A percentile compares a stretch with the other conserved stretches of the same genome.
These are phyloP conservation scores for Montipora sp. DNA, from an alignment of 64 coral and sea anemone species.

Conservation along the genomic window DNA sequence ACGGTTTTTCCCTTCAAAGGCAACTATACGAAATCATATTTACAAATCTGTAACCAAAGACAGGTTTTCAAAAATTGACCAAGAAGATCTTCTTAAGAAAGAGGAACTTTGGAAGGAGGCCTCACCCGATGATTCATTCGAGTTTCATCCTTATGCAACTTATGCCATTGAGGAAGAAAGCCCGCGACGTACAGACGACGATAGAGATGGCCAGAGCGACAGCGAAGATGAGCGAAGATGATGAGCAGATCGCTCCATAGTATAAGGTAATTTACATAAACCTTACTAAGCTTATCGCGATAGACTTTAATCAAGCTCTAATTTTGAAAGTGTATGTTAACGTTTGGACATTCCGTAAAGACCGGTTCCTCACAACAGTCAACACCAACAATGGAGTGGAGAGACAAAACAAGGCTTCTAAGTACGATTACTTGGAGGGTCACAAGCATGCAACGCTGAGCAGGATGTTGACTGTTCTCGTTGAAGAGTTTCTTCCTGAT, in stretches of 20 bases:
- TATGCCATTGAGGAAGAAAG: neutral
- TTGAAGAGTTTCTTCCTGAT: too few relatives aligned
- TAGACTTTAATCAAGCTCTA: too few relatives aligned
- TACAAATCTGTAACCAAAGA: conserved; percentile 37
- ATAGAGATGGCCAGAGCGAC: neutral
- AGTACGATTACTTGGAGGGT: too few relatives aligned
- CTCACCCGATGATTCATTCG: neutral
- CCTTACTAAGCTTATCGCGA: too few relatives aligned
- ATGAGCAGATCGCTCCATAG: neutral
- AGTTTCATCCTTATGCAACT: conserved; percentile 28
- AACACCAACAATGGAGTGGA: too few relatives aligned
- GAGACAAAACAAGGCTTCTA: too few relatives aligned
- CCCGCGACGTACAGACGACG: neutral
- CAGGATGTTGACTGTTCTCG: too few relatives aligned
- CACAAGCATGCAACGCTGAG: too few relatives aligned
- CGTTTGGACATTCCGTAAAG: too few relatives aligned
- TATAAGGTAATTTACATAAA: too few relatives aligned
- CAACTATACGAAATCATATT: conserved; percentile 48
- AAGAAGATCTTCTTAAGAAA: conserved; percentile 36
- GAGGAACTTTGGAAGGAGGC: conserved; percentile 6
- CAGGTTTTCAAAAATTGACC: conserved; percentile 31
- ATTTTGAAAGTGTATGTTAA: too few relatives aligned
- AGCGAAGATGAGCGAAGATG: neutral
- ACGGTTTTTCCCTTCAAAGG: conserved; percentile 35
- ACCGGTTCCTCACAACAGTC: too few relatives aligned